phyloP scores from a whole-genome alignment of 2,113 vertebrate species.

The Takifugu flavidus region DNA sequence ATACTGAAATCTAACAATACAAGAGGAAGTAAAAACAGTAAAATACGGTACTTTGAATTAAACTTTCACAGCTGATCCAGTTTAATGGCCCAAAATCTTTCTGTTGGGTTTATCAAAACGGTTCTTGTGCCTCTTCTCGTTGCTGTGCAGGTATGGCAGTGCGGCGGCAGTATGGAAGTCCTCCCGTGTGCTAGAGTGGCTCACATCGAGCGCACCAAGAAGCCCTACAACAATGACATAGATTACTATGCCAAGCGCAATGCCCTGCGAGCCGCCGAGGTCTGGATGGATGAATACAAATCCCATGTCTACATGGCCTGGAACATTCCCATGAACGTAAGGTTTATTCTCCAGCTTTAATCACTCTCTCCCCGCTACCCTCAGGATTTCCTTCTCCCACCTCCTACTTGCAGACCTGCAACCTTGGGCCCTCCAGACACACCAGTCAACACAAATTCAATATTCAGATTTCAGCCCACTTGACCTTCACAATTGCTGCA shows the following conservation, averaged over 20 bases:
- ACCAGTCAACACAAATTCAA: slow-evolving; percentile 49
- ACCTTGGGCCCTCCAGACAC: slow-evolving; percentile 12
- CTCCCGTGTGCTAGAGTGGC: slow-evolving; percentile 94
- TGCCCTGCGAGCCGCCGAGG: slow-evolving; percentile 89
- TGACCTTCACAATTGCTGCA: slow-evolving; percentile 57
- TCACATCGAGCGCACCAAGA: slow-evolving; percentile 96
- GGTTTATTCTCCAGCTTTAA: slow-evolving; percentile 41
- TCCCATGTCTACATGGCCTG: slow-evolving; percentile 99
- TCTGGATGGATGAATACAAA: slow-evolving; percentile 99
- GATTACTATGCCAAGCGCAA: slow-evolving; percentile 98
- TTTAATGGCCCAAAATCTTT: background rate
- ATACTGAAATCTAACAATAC: too few relatives aligned
- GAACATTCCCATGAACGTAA: slow-evolving; percentile 98
- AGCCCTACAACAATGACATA: slow-evolving; percentile 97
- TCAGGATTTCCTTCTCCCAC: background rate
- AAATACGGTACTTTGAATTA: background rate
- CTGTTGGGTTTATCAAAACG: too few relatives aligned
- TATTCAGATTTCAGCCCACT: slow-evolving; percentile 59
- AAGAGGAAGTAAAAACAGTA: too few relatives aligned
- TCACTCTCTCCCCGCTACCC: background rate
- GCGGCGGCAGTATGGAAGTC: slow-evolving; percentile 98
- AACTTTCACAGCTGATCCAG: slow-evolving; percentile 2
- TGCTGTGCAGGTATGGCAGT: slow-evolving; percentile 90
- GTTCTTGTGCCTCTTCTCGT: background rate
- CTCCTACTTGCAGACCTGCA: slow-evolving; percentile 19